Conservation (phyloP, 2,113 vertebrate genomes). For the Pelecanus crispus region DNA sequence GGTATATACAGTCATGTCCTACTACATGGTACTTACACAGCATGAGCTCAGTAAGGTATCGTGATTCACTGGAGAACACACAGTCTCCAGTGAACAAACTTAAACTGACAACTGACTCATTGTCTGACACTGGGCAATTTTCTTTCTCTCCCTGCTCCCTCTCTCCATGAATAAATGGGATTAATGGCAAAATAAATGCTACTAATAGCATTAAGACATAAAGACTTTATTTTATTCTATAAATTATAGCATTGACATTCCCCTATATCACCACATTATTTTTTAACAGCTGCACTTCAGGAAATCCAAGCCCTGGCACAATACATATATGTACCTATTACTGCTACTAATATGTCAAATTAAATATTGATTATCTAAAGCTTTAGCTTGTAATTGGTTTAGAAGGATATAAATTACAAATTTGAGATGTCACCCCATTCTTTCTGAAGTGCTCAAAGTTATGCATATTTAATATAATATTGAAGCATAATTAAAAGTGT, state of each 20-base stretch:
- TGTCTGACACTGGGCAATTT: background rate
- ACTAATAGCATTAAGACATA: background rate
- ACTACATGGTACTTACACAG: background rate
- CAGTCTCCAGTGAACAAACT: background rate
- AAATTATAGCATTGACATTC: background rate
- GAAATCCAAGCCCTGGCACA: background rate
- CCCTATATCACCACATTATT: background rate
- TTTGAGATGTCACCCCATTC: background rate
- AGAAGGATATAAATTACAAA: background rate
- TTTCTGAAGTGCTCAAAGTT: background rate
- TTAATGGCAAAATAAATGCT: background rate
- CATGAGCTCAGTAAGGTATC: background rate
- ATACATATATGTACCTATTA: background rate
- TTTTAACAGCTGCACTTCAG: background rate
- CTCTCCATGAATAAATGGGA: background rate
- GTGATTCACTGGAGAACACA: background rate
- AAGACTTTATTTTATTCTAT: background rate
- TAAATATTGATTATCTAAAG: slow-evolving; percentile 51
- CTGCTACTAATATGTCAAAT: slow-evolving; percentile 6
- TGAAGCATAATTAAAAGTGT: background rate
- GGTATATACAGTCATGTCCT: background rate
- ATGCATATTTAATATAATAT: background rate
- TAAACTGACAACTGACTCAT: background rate
- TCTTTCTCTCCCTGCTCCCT: background rate
- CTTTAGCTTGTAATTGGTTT: slow-evolving; percentile 2